Percentiles rank a stretch among this genome's conserved stretches.
Evolutionary conservation across 2,888 invertebrate genomes (phyloP).

Genomic region (Limnephilus auricula): DNA sequence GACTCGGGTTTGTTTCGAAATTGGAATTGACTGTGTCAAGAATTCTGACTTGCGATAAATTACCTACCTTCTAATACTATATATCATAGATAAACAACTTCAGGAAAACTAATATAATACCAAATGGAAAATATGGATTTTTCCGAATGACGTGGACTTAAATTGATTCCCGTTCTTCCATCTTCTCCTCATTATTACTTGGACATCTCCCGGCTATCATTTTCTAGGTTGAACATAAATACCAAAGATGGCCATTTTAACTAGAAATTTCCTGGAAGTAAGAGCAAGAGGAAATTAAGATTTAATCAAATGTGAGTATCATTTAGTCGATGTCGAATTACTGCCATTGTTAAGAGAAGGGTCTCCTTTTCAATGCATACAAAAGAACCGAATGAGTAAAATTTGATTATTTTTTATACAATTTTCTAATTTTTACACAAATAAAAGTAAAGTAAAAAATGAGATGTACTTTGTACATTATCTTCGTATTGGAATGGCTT

Average conservation of each 20-base stretch:
- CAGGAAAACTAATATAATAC: too few relatives aligned
- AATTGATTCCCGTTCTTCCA: not conserved
- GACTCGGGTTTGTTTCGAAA: too few relatives aligned
- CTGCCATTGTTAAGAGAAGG: not conserved
- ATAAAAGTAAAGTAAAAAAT: not conserved
- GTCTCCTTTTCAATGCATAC: not conserved
- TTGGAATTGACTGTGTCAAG: too few relatives aligned
- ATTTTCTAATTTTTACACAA: not conserved
- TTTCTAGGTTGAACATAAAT: constrained; percentile 12
- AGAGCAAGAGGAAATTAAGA: constrained; percentile 26
- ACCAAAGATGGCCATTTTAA: not conserved
- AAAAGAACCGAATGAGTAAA: not conserved
- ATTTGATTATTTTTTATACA: not conserved
- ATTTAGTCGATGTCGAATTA: not conserved
- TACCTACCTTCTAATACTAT: too few relatives aligned
- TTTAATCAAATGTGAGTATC: constrained; percentile 33
- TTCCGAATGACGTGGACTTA: not conserved
- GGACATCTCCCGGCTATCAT: not conserved
- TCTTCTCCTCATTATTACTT: not conserved
- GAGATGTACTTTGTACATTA: not conserved
- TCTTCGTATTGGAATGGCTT: not conserved
- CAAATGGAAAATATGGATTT: not conserved
- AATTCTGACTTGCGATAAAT: too few relatives aligned
- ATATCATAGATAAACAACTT: too few relatives aligned
- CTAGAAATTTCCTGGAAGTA: not conserved